Conservation (phyloP, 2,888 invertebrate genomes). For the Andrena trimmerana region DNA sequence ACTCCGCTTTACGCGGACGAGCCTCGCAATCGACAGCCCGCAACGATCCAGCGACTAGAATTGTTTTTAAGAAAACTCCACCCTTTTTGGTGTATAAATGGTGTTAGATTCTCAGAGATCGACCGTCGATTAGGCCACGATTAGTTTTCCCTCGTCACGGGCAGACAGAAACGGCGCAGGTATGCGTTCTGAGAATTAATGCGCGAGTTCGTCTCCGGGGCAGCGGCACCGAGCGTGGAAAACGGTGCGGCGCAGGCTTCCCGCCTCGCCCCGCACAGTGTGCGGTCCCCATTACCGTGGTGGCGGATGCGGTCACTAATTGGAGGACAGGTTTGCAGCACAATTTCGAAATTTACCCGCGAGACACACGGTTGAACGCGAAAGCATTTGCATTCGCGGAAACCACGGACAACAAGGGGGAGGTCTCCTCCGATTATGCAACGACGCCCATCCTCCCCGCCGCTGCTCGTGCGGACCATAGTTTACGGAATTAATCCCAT, state of each 20-base stretch:
- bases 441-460: no score
- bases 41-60: neutral
- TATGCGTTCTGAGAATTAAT: neutral
- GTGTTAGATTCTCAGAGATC: no score
- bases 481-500: conserved; percentile 29
- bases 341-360: conserved; percentile 62
- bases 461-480: conserved; percentile 6
- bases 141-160: no score
- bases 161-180: no score
- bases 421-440: conserved; percentile 26
- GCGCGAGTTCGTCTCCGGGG: neutral
- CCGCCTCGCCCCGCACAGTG: neutral
- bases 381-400: conserved; percentile 56
- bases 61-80: no score
- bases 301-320: conserved; percentile 61
- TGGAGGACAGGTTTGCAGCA: conserved; percentile 59
- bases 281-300: conserved; percentile 13
- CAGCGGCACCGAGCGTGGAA: neutral
- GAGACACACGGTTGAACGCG: conserved; percentile 43
- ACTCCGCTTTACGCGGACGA: conserved; percentile 6
- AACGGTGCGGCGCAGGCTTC: neutral
- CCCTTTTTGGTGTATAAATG: no score
- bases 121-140: no score
- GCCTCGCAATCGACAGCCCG: neutral
- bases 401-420: conserved; percentile 36